Conservation (phyloP, 2,888 invertebrate genomes). For the Euzetes globulus region DNA sequence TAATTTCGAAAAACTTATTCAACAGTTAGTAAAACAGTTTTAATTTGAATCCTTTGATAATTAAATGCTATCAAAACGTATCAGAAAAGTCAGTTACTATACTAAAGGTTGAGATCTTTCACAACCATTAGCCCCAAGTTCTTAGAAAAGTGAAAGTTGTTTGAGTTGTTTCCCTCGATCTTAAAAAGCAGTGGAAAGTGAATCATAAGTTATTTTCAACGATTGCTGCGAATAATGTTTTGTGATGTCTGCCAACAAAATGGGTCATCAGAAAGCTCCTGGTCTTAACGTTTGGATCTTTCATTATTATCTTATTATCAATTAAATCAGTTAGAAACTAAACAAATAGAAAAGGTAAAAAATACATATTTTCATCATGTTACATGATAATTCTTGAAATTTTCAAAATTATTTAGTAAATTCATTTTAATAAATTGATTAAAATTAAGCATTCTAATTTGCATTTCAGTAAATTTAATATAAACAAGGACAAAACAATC, state of each 20-base stretch:
- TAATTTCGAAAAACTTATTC: not conserved
- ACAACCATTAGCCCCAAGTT: slow-evolving; percentile 2
- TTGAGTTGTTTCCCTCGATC: slow-evolving; percentile 7
- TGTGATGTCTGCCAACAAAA: not conserved
- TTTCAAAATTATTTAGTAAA: no score
- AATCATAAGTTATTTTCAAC: not conserved
- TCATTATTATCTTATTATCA: not conserved
- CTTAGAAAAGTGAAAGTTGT: slow-evolving; percentile 19
- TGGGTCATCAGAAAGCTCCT: slow-evolving; percentile 18
- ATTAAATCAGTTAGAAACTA: not conserved
- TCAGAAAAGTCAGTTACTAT: not conserved
- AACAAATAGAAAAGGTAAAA: no score
- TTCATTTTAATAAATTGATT: no score
- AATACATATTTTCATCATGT: no score
- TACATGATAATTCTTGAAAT: no score
- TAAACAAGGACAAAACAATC: no score
- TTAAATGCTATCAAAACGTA: not conserved
- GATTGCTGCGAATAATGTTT: not conserved
- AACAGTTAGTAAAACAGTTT: not conserved
- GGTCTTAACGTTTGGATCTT: not conserved
- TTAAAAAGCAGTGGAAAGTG: slow-evolving; percentile 6
- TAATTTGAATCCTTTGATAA: not conserved
- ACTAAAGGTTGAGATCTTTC: no score
- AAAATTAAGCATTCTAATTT: no score
- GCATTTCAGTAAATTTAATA: no score